Conservation (phyloP, 2,113 vertebrate species). For the Syngnathus typhle region DNA sequence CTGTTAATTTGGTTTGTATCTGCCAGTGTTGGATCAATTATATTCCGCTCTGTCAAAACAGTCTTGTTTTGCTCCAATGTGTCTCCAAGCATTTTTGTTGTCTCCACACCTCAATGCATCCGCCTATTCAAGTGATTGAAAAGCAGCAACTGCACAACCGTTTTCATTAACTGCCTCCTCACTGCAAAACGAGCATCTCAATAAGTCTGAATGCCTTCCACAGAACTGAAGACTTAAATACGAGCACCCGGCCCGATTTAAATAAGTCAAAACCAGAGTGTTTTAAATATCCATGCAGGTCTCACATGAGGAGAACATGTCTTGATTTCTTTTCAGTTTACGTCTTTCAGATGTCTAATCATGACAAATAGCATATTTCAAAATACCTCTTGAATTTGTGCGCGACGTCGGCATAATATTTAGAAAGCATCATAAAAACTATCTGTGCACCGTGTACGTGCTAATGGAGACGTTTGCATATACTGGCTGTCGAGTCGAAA, state of each 20-base stretch:
- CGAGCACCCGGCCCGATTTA: background rate
- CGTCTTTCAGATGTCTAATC: background rate
- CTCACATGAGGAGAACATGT: background rate
- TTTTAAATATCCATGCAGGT: background rate
- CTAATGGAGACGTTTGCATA: constrained; percentile 22
- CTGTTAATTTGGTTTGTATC: background rate
- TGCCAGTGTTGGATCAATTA: background rate
- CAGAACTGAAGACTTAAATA: background rate
- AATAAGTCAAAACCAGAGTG: background rate
- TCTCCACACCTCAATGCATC: background rate
- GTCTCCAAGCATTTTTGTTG: background rate
- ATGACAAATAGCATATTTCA: background rate
- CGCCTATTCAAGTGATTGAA: constrained; percentile 6
- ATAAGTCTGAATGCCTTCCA: background rate
- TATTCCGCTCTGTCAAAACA: background rate
- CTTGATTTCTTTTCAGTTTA: constrained; percentile 12
- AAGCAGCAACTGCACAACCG: background rate
- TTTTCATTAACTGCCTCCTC: constrained; percentile 7
- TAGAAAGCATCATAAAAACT: constrained; percentile 1
- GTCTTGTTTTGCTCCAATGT: background rate
- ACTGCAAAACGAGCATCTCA: constrained; percentile 1
- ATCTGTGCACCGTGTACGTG: constrained; percentile 7
- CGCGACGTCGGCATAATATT: background rate
- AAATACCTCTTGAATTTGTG: background rate
- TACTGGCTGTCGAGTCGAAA: constrained; percentile 15